These are phyloP conservation scores for Chauna torquata DNA, from an alignment of 2,113 vertebrate genomes.

Conservation along the genomic window DNA sequence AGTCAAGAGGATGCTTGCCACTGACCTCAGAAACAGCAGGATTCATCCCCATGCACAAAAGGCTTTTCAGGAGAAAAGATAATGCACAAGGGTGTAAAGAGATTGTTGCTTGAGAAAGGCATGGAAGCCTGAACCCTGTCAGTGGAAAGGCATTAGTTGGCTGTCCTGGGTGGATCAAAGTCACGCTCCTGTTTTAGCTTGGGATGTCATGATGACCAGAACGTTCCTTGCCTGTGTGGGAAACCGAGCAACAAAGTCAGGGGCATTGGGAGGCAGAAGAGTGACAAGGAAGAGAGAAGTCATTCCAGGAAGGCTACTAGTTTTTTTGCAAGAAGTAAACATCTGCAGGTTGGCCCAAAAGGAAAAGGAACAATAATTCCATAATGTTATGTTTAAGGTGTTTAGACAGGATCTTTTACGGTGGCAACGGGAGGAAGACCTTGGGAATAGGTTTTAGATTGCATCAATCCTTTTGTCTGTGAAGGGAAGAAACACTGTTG, in stretches of 20 bases:
- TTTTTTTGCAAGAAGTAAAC: background rate
- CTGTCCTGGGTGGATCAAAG: background rate
- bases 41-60: background rate
- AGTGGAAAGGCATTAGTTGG: background rate
- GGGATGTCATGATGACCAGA: background rate
- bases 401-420: background rate
- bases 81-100: constrained; percentile 18
- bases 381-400: background rate
- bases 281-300: background rate
- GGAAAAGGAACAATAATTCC: background rate
- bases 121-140: background rate
- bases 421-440: background rate
- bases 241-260: background rate
- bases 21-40: constrained; percentile 43
- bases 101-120: background rate
- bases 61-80: constrained; percentile 46
- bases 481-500: background rate
- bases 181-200: background rate
- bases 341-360: background rate
- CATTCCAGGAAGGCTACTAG: background rate
- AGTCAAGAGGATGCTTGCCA: background rate
- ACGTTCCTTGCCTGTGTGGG: background rate
- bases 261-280: background rate
- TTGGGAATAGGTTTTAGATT: background rate
- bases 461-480: background rate